Evolutionary conservation across 2,797 vertebrate species (phyloP).

Genomic region (Arctocebus calabarensis): DNA sequence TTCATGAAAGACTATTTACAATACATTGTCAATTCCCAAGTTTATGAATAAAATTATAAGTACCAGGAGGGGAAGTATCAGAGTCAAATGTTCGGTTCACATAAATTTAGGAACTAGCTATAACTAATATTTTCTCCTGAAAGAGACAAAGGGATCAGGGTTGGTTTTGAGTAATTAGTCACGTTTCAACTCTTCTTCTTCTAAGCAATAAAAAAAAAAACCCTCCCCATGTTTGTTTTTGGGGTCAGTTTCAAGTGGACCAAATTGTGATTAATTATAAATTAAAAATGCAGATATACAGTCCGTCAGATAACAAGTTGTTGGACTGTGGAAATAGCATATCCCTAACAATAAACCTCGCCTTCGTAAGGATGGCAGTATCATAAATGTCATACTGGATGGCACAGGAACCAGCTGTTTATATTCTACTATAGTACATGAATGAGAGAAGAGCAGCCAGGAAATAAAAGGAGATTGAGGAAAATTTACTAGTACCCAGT

Average conservation of each 20-base stretch:
- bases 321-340: slow-evolving; percentile 71
- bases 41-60: slow-evolving; percentile 80
- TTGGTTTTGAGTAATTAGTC: slow-evolving; percentile 60
- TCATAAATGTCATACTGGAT: slow-evolving; percentile 75
- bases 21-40: slow-evolving; percentile 79
- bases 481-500: slow-evolving; percentile 73
- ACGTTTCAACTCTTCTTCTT: slow-evolving; percentile 73
- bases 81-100: slow-evolving; percentile 68
- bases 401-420: slow-evolving; percentile 76
- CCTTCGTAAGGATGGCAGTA: slow-evolving; percentile 48
- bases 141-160: slow-evolving; percentile 65
- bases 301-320: slow-evolving; percentile 66
- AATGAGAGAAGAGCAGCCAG: slow-evolving; percentile 23
- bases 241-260: slow-evolving; percentile 68
- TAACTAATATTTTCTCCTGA: slow-evolving; percentile 77
- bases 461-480: slow-evolving; percentile 68
- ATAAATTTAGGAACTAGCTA: slow-evolving; percentile 75
- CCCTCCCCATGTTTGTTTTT: slow-evolving; percentile 62
- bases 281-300: slow-evolving; percentile 60
- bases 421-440: slow-evolving; percentile 34
- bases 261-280: slow-evolving; percentile 70
- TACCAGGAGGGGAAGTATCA: slow-evolving; percentile 48
- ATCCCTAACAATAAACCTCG: slow-evolving; percentile 72
- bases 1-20: slow-evolving; percentile 82
- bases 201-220: slow-evolving; percentile 64